Evolutionary conservation across 2,888 invertebrate genomes (phyloP), one percentile per base, ranked within the genome.

Genomic region (Phymatocera aterrima): DNA sequence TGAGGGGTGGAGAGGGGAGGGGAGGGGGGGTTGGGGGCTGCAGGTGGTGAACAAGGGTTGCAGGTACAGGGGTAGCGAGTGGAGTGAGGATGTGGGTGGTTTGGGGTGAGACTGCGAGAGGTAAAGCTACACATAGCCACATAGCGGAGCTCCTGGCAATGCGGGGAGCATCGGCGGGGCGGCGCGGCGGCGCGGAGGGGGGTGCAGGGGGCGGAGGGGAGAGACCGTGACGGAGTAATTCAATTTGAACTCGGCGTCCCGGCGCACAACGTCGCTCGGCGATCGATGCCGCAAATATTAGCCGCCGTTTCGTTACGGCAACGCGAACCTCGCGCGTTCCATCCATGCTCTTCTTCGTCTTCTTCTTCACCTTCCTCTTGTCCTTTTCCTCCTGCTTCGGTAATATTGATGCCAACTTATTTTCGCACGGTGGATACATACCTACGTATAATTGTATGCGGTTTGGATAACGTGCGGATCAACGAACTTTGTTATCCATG

Each of bases 231-330:
- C 72, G 72, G 72, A 72, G 72, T 72, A 72, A 72, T 72, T 72
- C 72, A 72, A 72, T 72, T 72, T 72, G 72, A 72, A 72, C 72
- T 48, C 72, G 51, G 51, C 72, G 72, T 72, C 72, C 72, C 72
- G 72, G 72, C 72, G 72, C 72, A 51, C 51, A 51, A 28, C 72
- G 72, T 72, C 72, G 72, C 72, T 72, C 48, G 43, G 24, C 72
- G 72, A 72, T 72, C 72, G 72, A 72, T 72, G 72, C 72, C 72
- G 72, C 72, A 72, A 72, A 72, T 72, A 72, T 72, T 72, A 72
- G 72, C 72, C 72, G 72, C 72, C 72, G 72, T 72, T 72, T 72
- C 51, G 72, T 72, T 72, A 72, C 72, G 57, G 28, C 57, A 57
- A 57, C 57, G 24, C 57, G 21, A 18, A 15, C 57, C 21, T 28